Evolutionary conservation across 1,140 invertebrate genomes (phyloP).

Genomic region (Platyura marginata): DNA sequence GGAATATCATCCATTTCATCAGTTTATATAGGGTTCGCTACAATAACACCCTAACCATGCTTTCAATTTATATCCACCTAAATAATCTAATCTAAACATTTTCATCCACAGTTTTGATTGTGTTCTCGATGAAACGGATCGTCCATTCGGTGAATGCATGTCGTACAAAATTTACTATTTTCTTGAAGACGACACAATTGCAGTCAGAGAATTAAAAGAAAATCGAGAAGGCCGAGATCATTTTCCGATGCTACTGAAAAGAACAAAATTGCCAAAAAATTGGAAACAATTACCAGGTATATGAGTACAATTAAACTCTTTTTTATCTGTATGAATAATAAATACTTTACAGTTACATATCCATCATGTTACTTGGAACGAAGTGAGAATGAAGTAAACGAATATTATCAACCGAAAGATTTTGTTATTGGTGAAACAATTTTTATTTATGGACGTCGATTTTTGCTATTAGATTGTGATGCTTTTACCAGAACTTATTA

Average conservation of each 20-base stretch:
- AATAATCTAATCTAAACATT: not conserved
- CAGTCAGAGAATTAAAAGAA: constrained; percentile 49
- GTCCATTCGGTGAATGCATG: constrained; percentile 37
- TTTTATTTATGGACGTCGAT: constrained; percentile 43
- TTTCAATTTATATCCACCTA: too few relatives aligned
- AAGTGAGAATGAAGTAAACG: constrained; percentile 43
- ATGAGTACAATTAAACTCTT: too few relatives aligned
- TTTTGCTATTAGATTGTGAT: constrained; percentile 65
- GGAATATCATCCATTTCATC: too few relatives aligned
- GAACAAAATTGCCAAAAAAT: constrained; percentile 59
- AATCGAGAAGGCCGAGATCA: constrained; percentile 54
- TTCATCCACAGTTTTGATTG: constrained; percentile 44
- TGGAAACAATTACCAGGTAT: constrained; percentile 47
- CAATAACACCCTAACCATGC: too few relatives aligned
- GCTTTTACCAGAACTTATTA: constrained; percentile 62
- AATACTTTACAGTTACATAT: not conserved
- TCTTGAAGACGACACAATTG: constrained; percentile 59
- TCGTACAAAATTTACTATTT: constrained; percentile 53
- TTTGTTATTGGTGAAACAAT: constrained; percentile 52
- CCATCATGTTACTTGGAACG: constrained; percentile 37
- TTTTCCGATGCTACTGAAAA: constrained; percentile 47
- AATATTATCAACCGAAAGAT: constrained; percentile 59
- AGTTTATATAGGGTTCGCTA: too few relatives aligned
- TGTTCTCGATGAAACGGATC: constrained; percentile 53
- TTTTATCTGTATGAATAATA: too few relatives aligned